Base-by-base conservation (phyloP, 1,140 invertebrate genomes). In the Platyscapa corneri region DNA sequence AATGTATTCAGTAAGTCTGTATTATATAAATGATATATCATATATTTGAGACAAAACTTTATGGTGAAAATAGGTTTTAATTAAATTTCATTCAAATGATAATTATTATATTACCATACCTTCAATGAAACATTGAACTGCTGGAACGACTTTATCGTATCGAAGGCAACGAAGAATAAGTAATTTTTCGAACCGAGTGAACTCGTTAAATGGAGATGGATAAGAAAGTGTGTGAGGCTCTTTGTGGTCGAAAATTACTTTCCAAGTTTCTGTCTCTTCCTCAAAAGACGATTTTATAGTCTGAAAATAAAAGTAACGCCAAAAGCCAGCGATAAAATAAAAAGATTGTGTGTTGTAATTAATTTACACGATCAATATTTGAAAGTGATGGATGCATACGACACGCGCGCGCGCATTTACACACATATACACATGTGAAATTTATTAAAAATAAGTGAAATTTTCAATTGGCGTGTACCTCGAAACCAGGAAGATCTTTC, bases 141-240 rank as follows among this genome's bases (percentile, higher is more conserved):
- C 97, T 10, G 97, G 97, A 64, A 98, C 94, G 87, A 99, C 95
- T 95, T 99, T 99, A 92, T 99, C 98, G 42, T 96, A 95, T 74
- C 98, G 94, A 75, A 99, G 94, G 90, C 97, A 97, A 49, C 98
- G 94, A 14, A 99, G 91, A 1, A 98, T 92, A 80, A 97, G 91
- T 88, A 99, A 93, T 92, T 95, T 96, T 93, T 98, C 97, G 91
- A 99, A 97, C 18, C 90, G 72, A 46, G 92, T 93, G 18, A 98
- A 91, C 88, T 95, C 91, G 37, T 96, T 89, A 95, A 96, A 97
- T n/a, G 95, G 96, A 42, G 92, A 90, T 0, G 98, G 98, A 76
- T 98, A 93, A 0, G 92, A 90, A 82, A 94, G 91, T 37, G 94
- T 94, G 30, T 98, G 96, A 1, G 98, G 98, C 84, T 95, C 95